A percentile compares a stretch with the other conserved stretches of the same genome.
Conservation (phyloP, 2,888 invertebrate genomes). For the Choristoneura rosaceana region DNA sequence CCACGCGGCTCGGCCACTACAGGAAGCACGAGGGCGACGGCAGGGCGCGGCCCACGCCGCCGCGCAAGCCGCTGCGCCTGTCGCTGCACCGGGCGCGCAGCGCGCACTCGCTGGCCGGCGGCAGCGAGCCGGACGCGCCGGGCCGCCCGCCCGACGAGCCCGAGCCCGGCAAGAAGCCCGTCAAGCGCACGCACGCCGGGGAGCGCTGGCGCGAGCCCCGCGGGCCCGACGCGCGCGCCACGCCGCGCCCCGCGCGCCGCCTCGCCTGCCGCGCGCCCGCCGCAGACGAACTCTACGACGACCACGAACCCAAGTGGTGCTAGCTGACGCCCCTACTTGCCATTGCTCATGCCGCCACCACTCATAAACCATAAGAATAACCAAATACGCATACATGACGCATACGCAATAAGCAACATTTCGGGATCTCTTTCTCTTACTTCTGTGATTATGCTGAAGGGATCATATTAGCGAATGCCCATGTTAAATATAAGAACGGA, state of each 20-base stretch:
- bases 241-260: constrained; percentile 70
- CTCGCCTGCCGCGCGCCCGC: constrained; percentile 67
- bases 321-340: constrained; percentile 46
- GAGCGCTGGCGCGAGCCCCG: constrained; percentile 64
- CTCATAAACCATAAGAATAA: too few species aligned
- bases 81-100: constrained; percentile 94
- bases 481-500: too few species aligned
- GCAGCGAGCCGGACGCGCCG: constrained; percentile 77
- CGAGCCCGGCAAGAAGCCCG: constrained; percentile 85
- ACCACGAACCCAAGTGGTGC: constrained; percentile 68
- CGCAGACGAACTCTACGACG: constrained; percentile 72
- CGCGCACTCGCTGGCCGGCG: constrained; percentile 88
- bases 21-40: constrained; percentile 73
- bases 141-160: constrained; percentile 60
- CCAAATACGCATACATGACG: too few species aligned
- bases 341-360: not conserved
- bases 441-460: too few species aligned
- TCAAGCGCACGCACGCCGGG: constrained; percentile 85
- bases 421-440: too few species aligned
- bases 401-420: too few species aligned
- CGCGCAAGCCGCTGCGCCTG: constrained; percentile 93
- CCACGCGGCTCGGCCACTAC: constrained; percentile 72
- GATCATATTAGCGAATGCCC: too few species aligned
- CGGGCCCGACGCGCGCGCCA: constrained; percentile 67
- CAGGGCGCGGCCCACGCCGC: constrained; percentile 90